These are phyloP conservation scores for Brachylomia viminalis DNA, from an alignment of 2,888 invertebrate species.

Conservation along the genomic window DNA sequence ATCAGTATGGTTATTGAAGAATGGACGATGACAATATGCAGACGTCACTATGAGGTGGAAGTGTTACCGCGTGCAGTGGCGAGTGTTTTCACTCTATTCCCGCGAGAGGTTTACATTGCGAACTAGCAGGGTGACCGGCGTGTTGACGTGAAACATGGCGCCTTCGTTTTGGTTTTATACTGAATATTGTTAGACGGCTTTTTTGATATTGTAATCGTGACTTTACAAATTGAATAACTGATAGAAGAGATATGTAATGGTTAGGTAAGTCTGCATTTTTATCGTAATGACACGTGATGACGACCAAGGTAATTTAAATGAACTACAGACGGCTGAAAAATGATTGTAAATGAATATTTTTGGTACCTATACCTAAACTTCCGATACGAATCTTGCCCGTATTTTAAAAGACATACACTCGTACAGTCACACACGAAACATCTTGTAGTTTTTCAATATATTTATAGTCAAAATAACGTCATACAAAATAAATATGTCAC, in stretches of 20 bases:
- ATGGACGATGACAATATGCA: not conserved
- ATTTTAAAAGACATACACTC: too few species aligned
- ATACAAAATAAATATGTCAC: not conserved
- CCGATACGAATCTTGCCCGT: not conserved
- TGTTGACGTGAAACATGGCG: constrained; percentile 22
- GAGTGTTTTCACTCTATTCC: constrained; percentile 56
- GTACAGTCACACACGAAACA: too few species aligned
- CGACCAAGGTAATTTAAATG: not conserved
- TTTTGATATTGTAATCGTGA: not conserved
- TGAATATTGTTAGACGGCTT: not conserved
- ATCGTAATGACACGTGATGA: not conserved
- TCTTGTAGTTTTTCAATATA: too few species aligned
- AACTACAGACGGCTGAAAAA: not conserved
- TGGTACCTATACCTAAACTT: not conserved
- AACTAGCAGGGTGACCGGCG: constrained; percentile 34
- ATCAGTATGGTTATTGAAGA: too few species aligned
- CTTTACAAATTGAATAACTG: not conserved
- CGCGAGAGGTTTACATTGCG: constrained; percentile 53
- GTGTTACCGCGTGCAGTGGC: constrained; percentile 34
- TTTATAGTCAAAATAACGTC: not conserved
- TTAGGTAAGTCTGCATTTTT: not conserved
- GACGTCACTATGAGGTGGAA: not conserved
- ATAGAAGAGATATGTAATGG: too few species aligned
- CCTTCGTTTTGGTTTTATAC: constrained; percentile 11
- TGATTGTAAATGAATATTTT: not conserved